A percentile compares a stretch with the other conserved stretches of the same genome.
These are phyloP conservation scores for Ypsolopha sequella DNA, from an alignment of 2,888 invertebrate genomes.

Conservation along the genomic window DNA sequence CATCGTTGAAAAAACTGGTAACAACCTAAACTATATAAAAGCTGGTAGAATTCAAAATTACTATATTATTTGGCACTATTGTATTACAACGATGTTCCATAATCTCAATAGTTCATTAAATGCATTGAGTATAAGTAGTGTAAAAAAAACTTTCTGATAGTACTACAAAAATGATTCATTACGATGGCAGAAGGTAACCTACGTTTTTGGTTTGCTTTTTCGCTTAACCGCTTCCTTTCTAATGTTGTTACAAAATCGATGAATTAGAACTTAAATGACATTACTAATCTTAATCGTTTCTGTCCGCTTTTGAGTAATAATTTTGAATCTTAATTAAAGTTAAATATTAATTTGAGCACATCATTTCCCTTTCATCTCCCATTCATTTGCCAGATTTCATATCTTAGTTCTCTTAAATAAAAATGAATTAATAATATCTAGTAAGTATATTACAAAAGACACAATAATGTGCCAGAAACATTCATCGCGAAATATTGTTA, in stretches of 20 bases:
- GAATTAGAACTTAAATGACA: neutral
- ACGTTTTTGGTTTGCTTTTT: constrained; percentile 62
- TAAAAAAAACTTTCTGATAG: constrained; percentile 36
- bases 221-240: constrained; percentile 16
- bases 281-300: neutral
- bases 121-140: constrained; percentile 22
- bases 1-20: constrained; percentile 61
- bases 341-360: constrained; percentile 55
- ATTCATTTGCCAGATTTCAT: constrained; percentile 55
- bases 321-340: constrained; percentile 11
- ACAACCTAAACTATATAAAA: constrained; percentile 57
- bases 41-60: constrained; percentile 46
- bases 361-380: constrained; percentile 36
- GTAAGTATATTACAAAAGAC: constrained; percentile 60
- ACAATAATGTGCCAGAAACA: constrained; percentile 53
- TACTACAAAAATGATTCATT: constrained; percentile 38
- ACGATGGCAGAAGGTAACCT: constrained; percentile 67
- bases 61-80: constrained; percentile 66
- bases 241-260: neutral
- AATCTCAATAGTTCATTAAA: constrained; percentile 30
- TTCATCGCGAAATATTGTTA: constrained; percentile 69
- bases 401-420: constrained; percentile 58
- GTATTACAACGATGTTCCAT: constrained; percentile 36
- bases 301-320: neutral
- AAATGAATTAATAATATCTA: constrained; percentile 57